Evolutionary conservation across 2,797 vertebrate species (phyloP).

Genomic region (Gymnothorax javanicus): DNA sequence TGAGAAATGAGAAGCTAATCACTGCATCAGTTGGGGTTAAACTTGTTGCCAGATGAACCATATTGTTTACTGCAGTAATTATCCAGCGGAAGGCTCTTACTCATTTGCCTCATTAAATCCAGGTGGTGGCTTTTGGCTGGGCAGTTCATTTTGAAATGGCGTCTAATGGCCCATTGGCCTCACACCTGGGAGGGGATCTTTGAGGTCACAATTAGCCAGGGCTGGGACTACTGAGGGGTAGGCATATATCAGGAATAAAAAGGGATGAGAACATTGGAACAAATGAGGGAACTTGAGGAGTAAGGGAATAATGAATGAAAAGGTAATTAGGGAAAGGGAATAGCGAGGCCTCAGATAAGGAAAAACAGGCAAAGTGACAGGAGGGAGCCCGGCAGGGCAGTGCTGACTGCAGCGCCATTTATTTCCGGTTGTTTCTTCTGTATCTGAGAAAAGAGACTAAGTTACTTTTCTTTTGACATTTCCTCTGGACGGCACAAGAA

Average conservation of each 20-base stretch:
- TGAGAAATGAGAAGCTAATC: too few relatives aligned
- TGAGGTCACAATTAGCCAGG: too few relatives aligned
- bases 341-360: slow-evolving; percentile 40
- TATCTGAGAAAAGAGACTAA: slow-evolving; percentile 79
- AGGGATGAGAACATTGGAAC: neutral
- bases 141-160: too few relatives aligned
- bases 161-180: too few relatives aligned
- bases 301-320: neutral
- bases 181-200: too few relatives aligned
- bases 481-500: slow-evolving; percentile 83
- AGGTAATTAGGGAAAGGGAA: slow-evolving; percentile 19
- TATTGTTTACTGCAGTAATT: too few relatives aligned
- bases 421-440: slow-evolving; percentile 63
- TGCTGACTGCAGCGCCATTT: slow-evolving; percentile 14
- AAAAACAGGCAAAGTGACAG: neutral
- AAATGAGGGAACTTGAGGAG: neutral
- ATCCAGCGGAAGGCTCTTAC: too few relatives aligned
- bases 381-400: slow-evolving; percentile 10
- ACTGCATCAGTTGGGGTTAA: too few relatives aligned
- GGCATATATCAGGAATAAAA: neutral
- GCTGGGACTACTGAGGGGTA: too few relatives aligned
- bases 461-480: slow-evolving; percentile 81
- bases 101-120: too few relatives aligned
- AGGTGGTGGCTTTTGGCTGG: too few relatives aligned
- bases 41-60: too few relatives aligned